Percentiles rank a stretch among this genome's conserved stretches.
Conservation (phyloP, 2,797 vertebrate species). For the Catharus ustulatus region DNA sequence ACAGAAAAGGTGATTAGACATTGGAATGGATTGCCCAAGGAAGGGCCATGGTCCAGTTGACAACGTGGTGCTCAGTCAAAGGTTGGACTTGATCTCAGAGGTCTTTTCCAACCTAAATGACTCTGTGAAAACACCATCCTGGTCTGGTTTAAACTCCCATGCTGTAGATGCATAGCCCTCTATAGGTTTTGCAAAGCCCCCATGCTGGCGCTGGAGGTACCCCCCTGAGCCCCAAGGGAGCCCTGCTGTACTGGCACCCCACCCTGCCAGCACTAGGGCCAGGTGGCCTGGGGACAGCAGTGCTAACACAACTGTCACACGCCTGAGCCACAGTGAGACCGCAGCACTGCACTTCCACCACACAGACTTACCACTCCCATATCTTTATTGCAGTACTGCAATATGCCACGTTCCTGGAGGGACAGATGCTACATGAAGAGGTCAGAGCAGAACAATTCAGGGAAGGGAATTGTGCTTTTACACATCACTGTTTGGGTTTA, state of each 20-base stretch:
- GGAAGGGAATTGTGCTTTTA: background rate
- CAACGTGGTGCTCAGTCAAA: background rate
- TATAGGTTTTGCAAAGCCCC: background rate
- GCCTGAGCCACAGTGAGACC: background rate
- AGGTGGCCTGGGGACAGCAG: background rate
- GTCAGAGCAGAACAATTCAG: background rate
- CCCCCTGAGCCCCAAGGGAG: background rate
- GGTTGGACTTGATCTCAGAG: background rate
- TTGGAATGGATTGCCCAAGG: background rate
- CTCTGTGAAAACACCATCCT: background rate
- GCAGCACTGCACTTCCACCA: background rate
- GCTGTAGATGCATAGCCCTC: rapidly evolving
- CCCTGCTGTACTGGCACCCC: rapidly evolving
- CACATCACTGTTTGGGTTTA: background rate
- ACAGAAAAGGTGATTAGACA: background rate
- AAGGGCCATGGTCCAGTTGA: background rate
- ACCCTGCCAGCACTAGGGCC: background rate
- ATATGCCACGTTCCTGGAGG: background rate
- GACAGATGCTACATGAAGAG: background rate
- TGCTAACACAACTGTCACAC: rapidly evolving
- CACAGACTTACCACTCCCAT: rapidly evolving
- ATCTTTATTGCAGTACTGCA: background rate
- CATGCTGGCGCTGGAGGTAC: background rate
- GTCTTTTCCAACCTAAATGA: background rate
- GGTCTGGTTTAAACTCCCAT: background rate